Conservation (phyloP, 2,888 invertebrate species). For the Nysson spinosus region DNA sequence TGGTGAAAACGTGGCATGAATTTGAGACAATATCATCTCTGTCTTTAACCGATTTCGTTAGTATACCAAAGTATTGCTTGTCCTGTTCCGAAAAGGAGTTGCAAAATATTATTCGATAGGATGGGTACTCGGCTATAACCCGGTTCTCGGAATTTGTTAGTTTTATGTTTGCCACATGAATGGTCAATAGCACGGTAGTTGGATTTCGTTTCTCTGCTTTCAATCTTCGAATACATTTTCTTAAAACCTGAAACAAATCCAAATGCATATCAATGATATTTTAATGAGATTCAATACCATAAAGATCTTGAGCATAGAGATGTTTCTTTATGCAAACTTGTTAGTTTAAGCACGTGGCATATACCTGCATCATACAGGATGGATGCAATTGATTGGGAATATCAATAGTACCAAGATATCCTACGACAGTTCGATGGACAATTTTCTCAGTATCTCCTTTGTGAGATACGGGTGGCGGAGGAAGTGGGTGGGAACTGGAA, state of each 20-base stretch:
- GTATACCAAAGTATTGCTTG: conserved; percentile 93
- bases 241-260: conserved; percentile 82
- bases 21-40: conserved; percentile 83
- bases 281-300: not conserved
- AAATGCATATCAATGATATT: conserved; percentile 1
- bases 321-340: no score
- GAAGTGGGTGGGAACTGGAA: conserved; percentile 74
- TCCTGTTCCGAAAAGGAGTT: conserved; percentile 95
- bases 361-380: conserved; percentile 84
- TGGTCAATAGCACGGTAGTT: conserved; percentile 90
- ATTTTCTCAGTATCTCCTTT: conserved; percentile 78
- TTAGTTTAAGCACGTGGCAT: no score
- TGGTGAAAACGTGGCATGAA: conserved; percentile 96
- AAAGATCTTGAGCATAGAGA: not conserved
- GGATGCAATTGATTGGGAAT: conserved; percentile 91
- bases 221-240: conserved; percentile 92
- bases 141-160: conserved; percentile 88
- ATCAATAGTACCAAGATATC: conserved; percentile 97
- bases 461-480: conserved; percentile 72
- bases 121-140: conserved; percentile 91
- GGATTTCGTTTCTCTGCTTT: conserved; percentile 93
- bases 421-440: conserved; percentile 91
- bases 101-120: conserved; percentile 91
- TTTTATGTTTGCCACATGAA: conserved; percentile 88
- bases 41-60: conserved; percentile 86